Evolutionary conservation across 2,888 invertebrate genomes (phyloP).

Genomic region (Mycogona germanica): DNA sequence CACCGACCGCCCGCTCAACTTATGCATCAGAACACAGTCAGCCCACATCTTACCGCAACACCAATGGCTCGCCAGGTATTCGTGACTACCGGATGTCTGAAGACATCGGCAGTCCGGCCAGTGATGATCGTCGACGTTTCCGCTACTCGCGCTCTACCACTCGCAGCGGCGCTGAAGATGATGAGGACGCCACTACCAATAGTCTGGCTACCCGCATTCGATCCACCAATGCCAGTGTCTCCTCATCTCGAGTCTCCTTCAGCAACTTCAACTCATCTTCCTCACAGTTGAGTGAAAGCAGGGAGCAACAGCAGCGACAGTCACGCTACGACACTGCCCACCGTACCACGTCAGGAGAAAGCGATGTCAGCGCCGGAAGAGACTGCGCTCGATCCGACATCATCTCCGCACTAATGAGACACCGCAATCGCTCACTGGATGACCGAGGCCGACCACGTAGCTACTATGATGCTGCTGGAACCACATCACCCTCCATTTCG

Average conservation of each 20-base stretch:
- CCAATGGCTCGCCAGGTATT: too few species aligned
- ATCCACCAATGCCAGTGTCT: background rate
- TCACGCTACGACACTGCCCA: conserved; percentile 11
- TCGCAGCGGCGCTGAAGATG: conserved; percentile 3
- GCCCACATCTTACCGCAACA: too few species aligned
- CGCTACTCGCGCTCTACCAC: background rate
- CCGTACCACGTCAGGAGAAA: too few species aligned
- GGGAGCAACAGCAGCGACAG: background rate
- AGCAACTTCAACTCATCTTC: too few species aligned
- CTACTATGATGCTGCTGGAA: conserved; percentile 1
- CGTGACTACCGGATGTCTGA: too few species aligned
- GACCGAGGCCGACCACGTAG: background rate
- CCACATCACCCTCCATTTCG: background rate
- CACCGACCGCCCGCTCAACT: too few species aligned
- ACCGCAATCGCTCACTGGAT: conserved; percentile 13
- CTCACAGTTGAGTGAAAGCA: background rate
- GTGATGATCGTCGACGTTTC: too few species aligned
- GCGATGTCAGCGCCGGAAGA: background rate
- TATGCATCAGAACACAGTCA: too few species aligned
- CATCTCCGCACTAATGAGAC: conserved; percentile 2
- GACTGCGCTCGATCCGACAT: conserved; percentile 1
- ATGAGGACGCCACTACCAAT: background rate
- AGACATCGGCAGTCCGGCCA: too few species aligned
- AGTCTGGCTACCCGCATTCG: background rate
- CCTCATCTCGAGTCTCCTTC: background rate